Evolutionary conservation across 2,113 vertebrate species (phyloP).

Genomic region (Neopipo cinnamomea): DNA sequence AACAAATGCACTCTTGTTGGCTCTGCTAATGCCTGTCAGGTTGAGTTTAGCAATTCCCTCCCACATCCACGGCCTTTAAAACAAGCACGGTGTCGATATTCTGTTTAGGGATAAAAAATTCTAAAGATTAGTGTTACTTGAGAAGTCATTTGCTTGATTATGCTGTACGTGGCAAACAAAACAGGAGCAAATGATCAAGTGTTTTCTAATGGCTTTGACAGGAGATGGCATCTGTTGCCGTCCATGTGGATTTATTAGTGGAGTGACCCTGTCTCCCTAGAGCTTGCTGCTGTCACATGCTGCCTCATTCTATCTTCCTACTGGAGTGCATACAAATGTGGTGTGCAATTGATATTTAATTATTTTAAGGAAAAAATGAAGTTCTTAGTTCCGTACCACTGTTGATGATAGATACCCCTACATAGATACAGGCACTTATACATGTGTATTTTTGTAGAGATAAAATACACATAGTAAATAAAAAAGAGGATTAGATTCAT

Average conservation of each 20-base stretch:
- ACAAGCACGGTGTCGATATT: background rate
- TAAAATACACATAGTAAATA: background rate
- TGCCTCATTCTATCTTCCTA: background rate
- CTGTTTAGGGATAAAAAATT: background rate
- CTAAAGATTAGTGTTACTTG: background rate
- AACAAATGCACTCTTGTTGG: background rate
- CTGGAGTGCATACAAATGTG: background rate
- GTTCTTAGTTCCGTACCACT: background rate
- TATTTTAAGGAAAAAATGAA: background rate
- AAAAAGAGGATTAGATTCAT: background rate
- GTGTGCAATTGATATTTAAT: background rate
- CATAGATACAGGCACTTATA: background rate
- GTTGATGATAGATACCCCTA: background rate
- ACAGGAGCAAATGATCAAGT: background rate
- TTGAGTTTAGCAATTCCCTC: background rate
- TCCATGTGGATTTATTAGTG: conserved; percentile 29
- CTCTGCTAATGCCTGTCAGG: background rate
- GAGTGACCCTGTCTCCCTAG: background rate
- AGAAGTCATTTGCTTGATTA: conserved; percentile 6
- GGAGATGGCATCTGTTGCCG: conserved; percentile 15
- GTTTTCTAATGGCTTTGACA: background rate
- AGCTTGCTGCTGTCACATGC: background rate
- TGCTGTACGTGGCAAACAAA: background rate
- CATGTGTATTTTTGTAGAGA: background rate
- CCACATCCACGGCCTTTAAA: background rate